Evolutionary conservation across 2,888 invertebrate genomes (phyloP), one percentile per base, ranked within the genome.

Genomic region (Ophion ellenae): DNA sequence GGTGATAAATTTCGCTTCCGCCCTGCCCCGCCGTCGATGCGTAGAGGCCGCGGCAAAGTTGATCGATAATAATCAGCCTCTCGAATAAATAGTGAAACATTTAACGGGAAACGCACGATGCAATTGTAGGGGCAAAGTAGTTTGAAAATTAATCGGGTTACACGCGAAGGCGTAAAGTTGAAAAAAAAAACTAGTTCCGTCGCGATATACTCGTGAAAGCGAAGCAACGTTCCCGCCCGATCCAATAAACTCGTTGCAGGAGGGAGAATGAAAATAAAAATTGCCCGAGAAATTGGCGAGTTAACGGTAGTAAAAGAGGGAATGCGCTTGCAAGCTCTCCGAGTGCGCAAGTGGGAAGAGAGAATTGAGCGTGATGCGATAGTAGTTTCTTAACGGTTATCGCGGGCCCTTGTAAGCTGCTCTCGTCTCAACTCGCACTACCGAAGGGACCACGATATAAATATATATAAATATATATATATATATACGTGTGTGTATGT

Each of bases 301-400:
- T 47, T 47, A 36, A 71, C 32, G 71, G 47, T 57, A 4, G 20
- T 11, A 67, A 14, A 17, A 32, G 59, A 57, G n/a, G 20, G 45
- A 20, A 24, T 57, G 75, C 3, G 32, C 32, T 32, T 32, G 32
- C 32, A 32, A 32, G 32, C 32, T 32, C 32, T 32, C 32, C 32
- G 32, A 32, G 32, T 32, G 32, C 32, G 32, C 32, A 32, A 3
- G 32, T 3, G 32, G 32, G 32, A 32, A 76, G 61, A 47, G 53
- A 40, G 17, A 73, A 71, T 40, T 74, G 73, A 67, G 70, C 79
- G 76, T 75, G 57, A 9, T 2, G 32, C 32, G 32, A 40, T 73
- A 40, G 71, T 69, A 77, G 57, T 59, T 77, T 83, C 80, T 86
- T 77, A 83, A 80, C 63, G 82, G 63, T 47, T 83, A 83, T 81